Base-by-base conservation (phyloP, 1,140 invertebrate species). In the Drosophila santomea region DNA sequence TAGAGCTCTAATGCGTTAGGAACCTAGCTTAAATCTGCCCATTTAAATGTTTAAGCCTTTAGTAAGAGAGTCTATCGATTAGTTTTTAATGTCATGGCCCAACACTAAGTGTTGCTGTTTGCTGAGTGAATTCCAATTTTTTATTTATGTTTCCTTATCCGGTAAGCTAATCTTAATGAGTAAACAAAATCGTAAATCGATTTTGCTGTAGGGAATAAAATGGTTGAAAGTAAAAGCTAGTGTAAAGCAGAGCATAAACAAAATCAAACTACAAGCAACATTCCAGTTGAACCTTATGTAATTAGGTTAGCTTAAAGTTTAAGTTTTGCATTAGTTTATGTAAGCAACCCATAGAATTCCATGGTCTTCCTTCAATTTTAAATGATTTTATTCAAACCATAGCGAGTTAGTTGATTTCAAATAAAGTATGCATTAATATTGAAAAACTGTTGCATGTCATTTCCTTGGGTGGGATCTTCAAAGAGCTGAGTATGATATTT, bases 291-390 rank as follows among this genome's bases (percentile, higher is more conserved):
- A 66, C 32, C 72, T 55, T 78, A 71, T 67, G 55, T 71, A 75
- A 76, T 32, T 76, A 75, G 74, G n/a, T n/a, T n/a, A n/a, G 43
- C 48, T 51, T 71, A 74, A 39, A 47, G 51, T 32, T 32, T 73
- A 81, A 62, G 64, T 75, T 52, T 59, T 67, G 23, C 74, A 76
- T 74, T 75, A 41, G 51, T 59, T 60, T 44, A 10, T 47, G 44
- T 59, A 44, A 76, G 67, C 58, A 55, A 60, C 39, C 55, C 55
- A 50, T 56, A 82, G 75, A 75, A 68, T 89, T 89, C 80, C 84
- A 89, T 80, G 77, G 84, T 89, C 84, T 89, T 89, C 84, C 84
- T 89, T 89, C 55, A 89, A 80, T 84, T 83, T 83, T 45, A 83
- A 88, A 89, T 83, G 83, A 83, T 76, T 88, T 83, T 77, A 59